Conservation (phyloP, 2,888 invertebrate genomes). For the Gerosis bhagava region DNA sequence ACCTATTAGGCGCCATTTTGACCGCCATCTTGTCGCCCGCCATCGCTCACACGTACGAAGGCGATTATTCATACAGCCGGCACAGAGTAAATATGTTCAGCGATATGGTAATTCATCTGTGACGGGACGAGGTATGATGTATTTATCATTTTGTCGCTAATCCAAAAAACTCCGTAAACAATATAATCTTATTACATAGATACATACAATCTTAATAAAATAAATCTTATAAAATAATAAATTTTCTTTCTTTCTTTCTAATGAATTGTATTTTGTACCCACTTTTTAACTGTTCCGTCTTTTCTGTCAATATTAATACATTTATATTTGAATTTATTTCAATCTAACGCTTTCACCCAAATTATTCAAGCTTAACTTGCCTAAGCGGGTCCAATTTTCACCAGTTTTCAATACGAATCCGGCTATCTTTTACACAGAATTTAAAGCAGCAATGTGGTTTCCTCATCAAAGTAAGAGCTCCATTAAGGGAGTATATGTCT, state of each 20-base stretch:
- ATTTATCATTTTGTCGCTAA: slow-evolving; percentile 4
- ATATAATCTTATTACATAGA: no score
- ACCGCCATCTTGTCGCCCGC: slow-evolving; percentile 43
- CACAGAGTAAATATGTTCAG: slow-evolving; percentile 22
- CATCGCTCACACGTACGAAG: slow-evolving; percentile 39
- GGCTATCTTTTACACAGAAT: slow-evolving; percentile 21
- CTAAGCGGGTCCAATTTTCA: slow-evolving; percentile 10
- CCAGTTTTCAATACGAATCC: slow-evolving; percentile 12
- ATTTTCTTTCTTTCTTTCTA: no score
- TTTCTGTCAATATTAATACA: no score
- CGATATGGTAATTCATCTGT: slow-evolving; percentile 18
- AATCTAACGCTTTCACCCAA: no score
- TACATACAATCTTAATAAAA: no score
- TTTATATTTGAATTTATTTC: no score
- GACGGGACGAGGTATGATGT: slow-evolving; percentile 10
- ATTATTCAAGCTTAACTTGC: slow-evolving; percentile 7
- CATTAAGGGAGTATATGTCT: slow-evolving; percentile 29
- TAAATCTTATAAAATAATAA: no score
- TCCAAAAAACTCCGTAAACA: neutral
- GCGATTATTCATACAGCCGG: slow-evolving; percentile 43
- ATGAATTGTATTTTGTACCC: no score
- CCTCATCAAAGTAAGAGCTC: slow-evolving; percentile 30
- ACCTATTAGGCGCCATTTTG: slow-evolving; percentile 31
- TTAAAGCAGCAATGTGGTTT: slow-evolving; percentile 24
- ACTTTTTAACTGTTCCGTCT: no score